Percentiles rank a stretch among this genome's conserved stretches.
These are phyloP conservation scores for Loxodonta africana DNA, from an alignment of 2,113 vertebrate species.

Conservation along the genomic window DNA sequence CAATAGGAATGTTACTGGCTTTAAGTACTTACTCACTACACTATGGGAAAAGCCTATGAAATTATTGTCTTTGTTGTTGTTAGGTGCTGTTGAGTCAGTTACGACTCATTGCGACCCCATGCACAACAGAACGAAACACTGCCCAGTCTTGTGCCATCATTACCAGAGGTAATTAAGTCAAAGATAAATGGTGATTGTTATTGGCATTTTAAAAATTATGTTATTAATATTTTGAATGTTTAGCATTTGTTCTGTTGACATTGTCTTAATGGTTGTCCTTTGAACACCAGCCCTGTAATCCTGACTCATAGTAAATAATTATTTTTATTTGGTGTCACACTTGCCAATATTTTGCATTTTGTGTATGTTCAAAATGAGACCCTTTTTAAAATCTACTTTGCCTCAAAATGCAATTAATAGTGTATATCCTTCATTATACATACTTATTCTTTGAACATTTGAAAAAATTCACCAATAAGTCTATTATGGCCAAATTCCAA, in stretches of 20 bases:
- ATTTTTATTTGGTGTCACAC: neutral
- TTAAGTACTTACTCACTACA: slow-evolving; percentile 33
- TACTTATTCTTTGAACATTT: slow-evolving; percentile 43
- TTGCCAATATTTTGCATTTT: slow-evolving; percentile 7
- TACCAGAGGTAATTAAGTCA: neutral
- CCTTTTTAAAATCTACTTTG: neutral
- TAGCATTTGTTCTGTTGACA: neutral
- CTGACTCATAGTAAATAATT: neutral
- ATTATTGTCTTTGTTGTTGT: neutral
- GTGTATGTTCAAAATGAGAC: neutral
- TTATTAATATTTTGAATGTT: neutral
- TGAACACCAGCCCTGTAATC: neutral
- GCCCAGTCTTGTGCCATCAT: neutral
- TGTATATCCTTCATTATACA: neutral
- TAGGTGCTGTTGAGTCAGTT: too few species aligned
- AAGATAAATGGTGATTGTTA: neutral
- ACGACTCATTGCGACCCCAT: too few species aligned
- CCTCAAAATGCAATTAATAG: neutral
- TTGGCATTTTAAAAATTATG: neutral
- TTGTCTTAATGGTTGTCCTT: neutral
- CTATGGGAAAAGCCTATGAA: neutral
- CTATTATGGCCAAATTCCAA: neutral
- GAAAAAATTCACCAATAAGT: slow-evolving; percentile 19
- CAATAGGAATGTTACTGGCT: slow-evolving; percentile 1
- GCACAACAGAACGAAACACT: too few species aligned